phyloP scores from a whole-genome alignment of 2,113 vertebrate genomes.

The Sakesphorus luctuosus region DNA sequence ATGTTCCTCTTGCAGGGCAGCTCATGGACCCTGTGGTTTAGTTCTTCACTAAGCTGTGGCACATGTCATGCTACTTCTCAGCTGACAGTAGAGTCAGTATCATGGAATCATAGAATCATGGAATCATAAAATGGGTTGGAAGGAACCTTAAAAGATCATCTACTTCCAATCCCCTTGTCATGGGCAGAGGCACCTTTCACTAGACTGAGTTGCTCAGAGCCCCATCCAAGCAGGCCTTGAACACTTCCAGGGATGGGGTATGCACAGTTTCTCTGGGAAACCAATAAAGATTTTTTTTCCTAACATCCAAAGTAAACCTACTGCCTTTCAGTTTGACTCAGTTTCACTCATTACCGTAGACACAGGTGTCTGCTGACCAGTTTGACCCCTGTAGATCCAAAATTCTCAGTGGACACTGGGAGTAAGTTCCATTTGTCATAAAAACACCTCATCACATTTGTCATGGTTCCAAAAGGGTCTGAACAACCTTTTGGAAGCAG shows the following conservation, averaged over 20 bases:
- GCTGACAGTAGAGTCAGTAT: not conserved
- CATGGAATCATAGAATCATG: not conserved
- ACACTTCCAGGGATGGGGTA: not conserved
- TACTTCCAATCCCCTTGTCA: not conserved
- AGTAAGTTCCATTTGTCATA: not conserved
- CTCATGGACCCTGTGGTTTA: not conserved
- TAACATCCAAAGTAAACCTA: not conserved
- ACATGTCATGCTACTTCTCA: not conserved
- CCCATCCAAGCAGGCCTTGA: not conserved
- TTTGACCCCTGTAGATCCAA: not conserved
- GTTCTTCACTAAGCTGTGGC: not conserved
- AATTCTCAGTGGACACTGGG: not conserved
- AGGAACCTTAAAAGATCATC: not conserved
- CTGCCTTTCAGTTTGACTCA: not conserved
- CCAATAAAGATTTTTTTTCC: not conserved
- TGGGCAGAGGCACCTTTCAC: not conserved
- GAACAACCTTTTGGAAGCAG: not conserved
- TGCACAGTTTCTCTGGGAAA: not conserved
- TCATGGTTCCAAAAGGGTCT: not conserved
- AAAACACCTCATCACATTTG: not conserved
- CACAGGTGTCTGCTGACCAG: not conserved
- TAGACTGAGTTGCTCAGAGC: not conserved
- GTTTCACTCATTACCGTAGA: not conserved
- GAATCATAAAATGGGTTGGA: not conserved
- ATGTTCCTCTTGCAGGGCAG: not conserved